A percentile compares a stretch with the other conserved stretches of the same genome.
Conservation (phyloP, 2,888 invertebrate genomes). For the Metopia argyrocephala region DNA sequence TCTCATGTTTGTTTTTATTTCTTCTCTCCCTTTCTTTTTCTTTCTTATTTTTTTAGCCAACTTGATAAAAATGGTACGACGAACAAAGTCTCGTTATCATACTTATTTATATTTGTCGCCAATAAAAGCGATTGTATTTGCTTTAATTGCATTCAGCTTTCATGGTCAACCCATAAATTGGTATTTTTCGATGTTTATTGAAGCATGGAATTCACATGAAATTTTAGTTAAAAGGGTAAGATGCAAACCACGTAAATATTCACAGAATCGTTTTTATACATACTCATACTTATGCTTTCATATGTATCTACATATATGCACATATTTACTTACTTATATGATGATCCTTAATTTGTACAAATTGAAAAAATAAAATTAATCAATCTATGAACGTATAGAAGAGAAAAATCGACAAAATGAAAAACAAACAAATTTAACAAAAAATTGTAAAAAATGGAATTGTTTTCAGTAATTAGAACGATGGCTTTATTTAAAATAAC, state of each 20-base stretch:
- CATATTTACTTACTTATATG: too few species aligned
- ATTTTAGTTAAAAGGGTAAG: conserved; percentile 81
- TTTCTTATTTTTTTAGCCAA: conserved; percentile 68
- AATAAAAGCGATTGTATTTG: conserved; percentile 88
- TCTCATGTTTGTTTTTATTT: conserved; percentile 14
- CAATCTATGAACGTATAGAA: neutral
- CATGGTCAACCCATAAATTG: conserved; percentile 71
- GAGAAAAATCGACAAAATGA: neutral
- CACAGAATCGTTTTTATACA: neutral
- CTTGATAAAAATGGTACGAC: conserved; percentile 76
- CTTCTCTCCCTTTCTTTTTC: conserved; percentile 9
- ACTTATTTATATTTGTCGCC: conserved; percentile 86
- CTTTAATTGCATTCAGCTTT: conserved; percentile 82
- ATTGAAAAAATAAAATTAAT: neutral
- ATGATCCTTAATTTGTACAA: neutral
- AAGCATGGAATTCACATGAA: conserved; percentile 80
- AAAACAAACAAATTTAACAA: neutral
- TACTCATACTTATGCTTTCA: neutral
- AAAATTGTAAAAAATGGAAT: too few species aligned
- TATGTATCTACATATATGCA: too few species aligned
- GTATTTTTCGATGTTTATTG: conserved; percentile 79
- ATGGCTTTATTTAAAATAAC: neutral
- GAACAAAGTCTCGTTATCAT: conserved; percentile 85
- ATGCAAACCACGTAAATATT: conserved; percentile 35
- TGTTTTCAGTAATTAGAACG: neutral